Evolutionary conservation across 2,888 invertebrate species (phyloP), one percentile per base, ranked within the genome.

Genomic region (Hydropsyche betteni): DNA sequence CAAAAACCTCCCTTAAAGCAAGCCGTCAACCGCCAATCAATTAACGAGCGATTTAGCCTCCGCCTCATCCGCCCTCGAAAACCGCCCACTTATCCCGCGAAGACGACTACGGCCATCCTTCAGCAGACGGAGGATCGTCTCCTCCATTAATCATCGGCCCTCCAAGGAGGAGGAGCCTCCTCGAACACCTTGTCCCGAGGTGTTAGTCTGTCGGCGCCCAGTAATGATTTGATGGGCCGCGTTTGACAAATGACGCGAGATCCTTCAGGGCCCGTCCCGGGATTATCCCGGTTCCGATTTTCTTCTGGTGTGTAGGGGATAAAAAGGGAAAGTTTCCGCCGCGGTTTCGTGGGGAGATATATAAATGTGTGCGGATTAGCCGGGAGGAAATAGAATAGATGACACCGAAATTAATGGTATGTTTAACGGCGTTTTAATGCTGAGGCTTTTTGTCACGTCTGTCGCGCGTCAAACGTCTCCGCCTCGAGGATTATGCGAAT

Each of bases 201-300:
- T 58, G 73, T 76, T 76, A 76, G 68, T 73, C 72, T 58, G 36
- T 50, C 61, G 50, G 51, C 36, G 68, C 38, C n/a, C 53, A 38
- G 77, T 75, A 72, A 74, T 74, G 68, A 69, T 76, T 78, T 79
- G 77, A 76, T 76, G 77, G 76, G 76, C 79, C 79, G 61, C 74
- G 52, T 55, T 76, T 77, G 79, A 79, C 79, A 77, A 79, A 79
- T 77, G 79, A 79, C 77, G 75, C 72, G 70, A 76, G 77, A 79
- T 77, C 75, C 69, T 76, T 79, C 77, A 77, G 74, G 73, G 33
- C 64, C 64, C 64, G 64, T 7, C 34, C 34, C 36, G 36, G 64
- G 64, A 64, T 33, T 33, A 6, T 16, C 33, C 61, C 61, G 24
- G 61, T 61, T 33, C 24, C 53, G 53, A 53, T 53, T 53, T 16